Evolutionary conservation across 2,888 invertebrate genomes (phyloP).

Genomic region (Torymus auratus): DNA sequence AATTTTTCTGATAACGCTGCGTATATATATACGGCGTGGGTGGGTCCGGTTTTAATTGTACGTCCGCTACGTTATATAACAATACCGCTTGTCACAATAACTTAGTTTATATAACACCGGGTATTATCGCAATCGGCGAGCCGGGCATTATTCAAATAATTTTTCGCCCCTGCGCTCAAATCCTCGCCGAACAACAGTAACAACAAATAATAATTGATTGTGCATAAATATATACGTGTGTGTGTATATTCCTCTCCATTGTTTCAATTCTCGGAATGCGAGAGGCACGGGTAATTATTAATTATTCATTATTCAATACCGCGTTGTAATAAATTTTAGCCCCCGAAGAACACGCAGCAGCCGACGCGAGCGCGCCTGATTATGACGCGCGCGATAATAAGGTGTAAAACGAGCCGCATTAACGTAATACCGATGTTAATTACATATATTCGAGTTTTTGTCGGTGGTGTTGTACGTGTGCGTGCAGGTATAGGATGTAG

Average conservation of each 20-base stretch:
- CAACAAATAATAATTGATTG: constrained; percentile 37
- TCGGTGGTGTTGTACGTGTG: too few species aligned
- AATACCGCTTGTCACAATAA: constrained; percentile 19
- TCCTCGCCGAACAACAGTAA: too few species aligned
- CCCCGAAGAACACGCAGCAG: background rate
- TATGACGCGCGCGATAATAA: background rate
- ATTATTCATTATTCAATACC: constrained; percentile 23
- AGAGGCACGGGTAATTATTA: constrained; percentile 5
- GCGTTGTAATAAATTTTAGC: background rate
- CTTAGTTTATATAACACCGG: constrained; percentile 20
- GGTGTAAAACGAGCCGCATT: background rate
- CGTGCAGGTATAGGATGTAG: too few species aligned
- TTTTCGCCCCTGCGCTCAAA: background rate
- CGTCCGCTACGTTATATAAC: background rate
- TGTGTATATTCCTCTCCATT: background rate
- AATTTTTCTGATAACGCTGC: background rate
- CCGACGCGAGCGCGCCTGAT: too few species aligned
- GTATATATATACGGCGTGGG: too few species aligned
- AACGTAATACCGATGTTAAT: too few species aligned
- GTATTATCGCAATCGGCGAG: constrained; percentile 11
- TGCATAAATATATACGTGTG: background rate
- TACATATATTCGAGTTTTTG: too few species aligned
- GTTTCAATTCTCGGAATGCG: background rate
- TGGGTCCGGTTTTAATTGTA: constrained; percentile 3
- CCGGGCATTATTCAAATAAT: constrained; percentile 13